Percentiles rank a stretch among this genome's conserved stretches.
Conservation (phyloP, 2,113 vertebrate species). For the Elachura formosa region DNA sequence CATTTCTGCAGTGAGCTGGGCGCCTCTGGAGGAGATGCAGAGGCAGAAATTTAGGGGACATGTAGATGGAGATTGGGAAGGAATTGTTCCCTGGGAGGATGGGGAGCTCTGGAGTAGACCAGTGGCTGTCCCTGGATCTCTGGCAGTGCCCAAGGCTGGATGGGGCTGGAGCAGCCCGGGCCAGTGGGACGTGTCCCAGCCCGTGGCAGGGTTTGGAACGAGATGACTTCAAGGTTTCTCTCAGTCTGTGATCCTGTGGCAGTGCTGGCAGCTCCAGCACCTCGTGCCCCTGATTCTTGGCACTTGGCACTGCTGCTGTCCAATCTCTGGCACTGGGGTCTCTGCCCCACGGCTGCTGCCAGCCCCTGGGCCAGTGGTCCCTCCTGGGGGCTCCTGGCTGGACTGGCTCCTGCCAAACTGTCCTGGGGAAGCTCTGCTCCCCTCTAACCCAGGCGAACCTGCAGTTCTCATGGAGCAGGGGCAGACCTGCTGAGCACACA, state of each 20-base stretch:
- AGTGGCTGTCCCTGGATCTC: not conserved
- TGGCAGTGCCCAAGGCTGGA: not conserved
- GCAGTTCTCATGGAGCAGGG: accelerated
- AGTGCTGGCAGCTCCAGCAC: not conserved
- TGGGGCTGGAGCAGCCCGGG: not conserved
- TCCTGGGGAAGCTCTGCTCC: not conserved
- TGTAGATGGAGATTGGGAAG: no score
- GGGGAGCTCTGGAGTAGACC: no score
- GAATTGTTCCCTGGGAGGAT: not conserved
- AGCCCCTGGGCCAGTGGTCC: no score
- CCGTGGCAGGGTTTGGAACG: not conserved
- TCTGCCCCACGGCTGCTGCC: not conserved
- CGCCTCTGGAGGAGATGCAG: not conserved
- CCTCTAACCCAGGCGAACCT: accelerated
- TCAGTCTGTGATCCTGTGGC: not conserved
- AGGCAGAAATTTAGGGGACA: not conserved
- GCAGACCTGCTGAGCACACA: not conserved
- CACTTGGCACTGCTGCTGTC: not conserved
- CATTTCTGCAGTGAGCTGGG: not conserved
- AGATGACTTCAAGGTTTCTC: not conserved
- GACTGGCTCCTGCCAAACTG: not conserved
- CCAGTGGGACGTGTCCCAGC: not conserved
- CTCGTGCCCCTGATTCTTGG: accelerated
- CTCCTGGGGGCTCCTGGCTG: not conserved
- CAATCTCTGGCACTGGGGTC: accelerated